A percentile compares a stretch with the other conserved stretches of the same genome.
Evolutionary conservation across 1,140 invertebrate species (phyloP).

Genomic region (Dinoponera quadriceps): DNA sequence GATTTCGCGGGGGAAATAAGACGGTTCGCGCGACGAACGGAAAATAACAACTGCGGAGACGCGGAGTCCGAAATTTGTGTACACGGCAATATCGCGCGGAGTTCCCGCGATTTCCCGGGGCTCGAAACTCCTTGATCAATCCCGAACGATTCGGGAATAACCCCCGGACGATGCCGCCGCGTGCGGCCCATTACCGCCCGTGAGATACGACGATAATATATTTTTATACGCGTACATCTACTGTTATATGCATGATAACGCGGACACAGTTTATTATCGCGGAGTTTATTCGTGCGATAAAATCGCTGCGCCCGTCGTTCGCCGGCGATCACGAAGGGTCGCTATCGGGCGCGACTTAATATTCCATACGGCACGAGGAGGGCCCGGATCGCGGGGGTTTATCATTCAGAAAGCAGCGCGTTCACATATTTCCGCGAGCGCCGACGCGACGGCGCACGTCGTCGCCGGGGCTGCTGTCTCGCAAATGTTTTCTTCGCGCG

Average conservation of each 20-base stretch:
- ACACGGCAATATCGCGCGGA: neutral
- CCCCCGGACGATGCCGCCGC: no score
- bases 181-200: neutral
- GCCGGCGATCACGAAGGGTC: neutral
- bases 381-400: neutral
- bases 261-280: neutral
- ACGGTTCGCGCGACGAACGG: neutral
- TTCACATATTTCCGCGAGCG: neutral
- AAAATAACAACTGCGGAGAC: neutral
- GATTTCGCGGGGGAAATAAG: neutral
- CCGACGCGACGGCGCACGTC: slow-evolving; percentile 7
- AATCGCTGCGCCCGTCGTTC: neutral
- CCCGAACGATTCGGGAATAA: neutral
- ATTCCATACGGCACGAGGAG: neutral
- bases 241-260: neutral
- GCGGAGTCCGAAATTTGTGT: neutral
- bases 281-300: neutral
- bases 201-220: neutral
- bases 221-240: no score
- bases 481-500: slow-evolving; percentile 43
- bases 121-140: neutral
- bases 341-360: neutral
- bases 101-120: neutral
- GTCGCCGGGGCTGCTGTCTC: slow-evolving; percentile 16
- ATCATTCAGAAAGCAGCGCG: slow-evolving; percentile 39